A percentile compares a stretch with the other conserved stretches of the same genome.
Conservation (phyloP, 2,113 vertebrate species). For the Rhinoptilus africanus region DNA sequence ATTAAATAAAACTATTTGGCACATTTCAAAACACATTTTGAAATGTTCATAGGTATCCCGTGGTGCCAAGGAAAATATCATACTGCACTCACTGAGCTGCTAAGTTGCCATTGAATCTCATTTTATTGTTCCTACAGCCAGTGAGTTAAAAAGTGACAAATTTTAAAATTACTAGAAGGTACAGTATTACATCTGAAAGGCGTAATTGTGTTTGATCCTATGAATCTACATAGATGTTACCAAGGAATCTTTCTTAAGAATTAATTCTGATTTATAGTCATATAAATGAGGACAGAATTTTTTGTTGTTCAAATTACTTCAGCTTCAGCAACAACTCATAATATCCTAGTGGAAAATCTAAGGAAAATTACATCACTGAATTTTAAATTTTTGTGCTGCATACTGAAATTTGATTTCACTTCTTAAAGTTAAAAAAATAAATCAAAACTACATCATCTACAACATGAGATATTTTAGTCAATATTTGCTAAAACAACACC, state of each 20-base stretch:
- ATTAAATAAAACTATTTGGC: conserved; percentile 50
- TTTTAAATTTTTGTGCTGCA: background rate
- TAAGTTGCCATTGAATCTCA: background rate
- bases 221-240: background rate
- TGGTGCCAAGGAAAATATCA: background rate
- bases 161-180: background rate
- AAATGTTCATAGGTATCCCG: conserved; percentile 23
- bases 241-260: background rate
- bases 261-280: background rate
- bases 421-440: background rate
- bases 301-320: background rate
- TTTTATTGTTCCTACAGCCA: background rate
- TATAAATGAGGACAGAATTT: background rate
- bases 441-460: background rate
- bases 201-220: background rate
- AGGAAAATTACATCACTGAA: background rate
- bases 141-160: background rate
- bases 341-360: background rate
- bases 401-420: background rate
- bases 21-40: conserved; percentile 45
- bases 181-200: background rate
- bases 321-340: background rate
- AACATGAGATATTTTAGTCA: background rate
- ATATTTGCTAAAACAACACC: background rate
- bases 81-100: conserved; percentile 2